Evolutionary conservation across 2,113 vertebrate genomes (phyloP), one percentile per base, ranked within the genome.

Genomic region (Chloroceryle aenea): DNA sequence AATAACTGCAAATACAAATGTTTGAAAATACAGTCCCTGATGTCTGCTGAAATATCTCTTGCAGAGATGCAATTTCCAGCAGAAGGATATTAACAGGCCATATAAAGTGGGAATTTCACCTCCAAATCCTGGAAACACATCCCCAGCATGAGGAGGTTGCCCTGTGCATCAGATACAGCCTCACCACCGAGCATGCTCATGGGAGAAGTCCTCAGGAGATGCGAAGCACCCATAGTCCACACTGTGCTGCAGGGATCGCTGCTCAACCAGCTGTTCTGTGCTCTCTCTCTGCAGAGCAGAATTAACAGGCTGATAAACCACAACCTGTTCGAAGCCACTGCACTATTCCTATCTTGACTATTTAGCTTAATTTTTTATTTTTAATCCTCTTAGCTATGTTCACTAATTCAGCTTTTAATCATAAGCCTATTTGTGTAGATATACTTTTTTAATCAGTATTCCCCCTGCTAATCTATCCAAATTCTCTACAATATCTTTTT

Each of bases 301-400:
- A 52, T 36, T 32, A 72, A 11, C 23, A 92, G 52, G 29, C 67
- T 61, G 47, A 84, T 67, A 68, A 95, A 89, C 30, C 36, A 78
- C 48, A 69, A 63, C n/a, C 36, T 87, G 48, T 59, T 91, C 55
- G 69, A 71, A 87, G 53, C 16, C n/a, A 50, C 55, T 74, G 47
- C 66, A 66, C 27, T 91, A 43, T 73, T 93, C 45, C 52, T 76
- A 59, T 79, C 85, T 95, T 62, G 81, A 29, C 78, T 90, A 75
- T 87, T 96, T 93, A 83, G 68, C 59, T 75, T 88, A 29, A 1
- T 83, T 91, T 96, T 95, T 94, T 92, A 15, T 48, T 75, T 91
- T 62, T 88, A 96, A 93, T 96, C 94, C 55, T 93, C 86, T 97
- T 94, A 85, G 63, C 53, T 76, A 32, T 93, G 43, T 87, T 94